Evolutionary conservation across 2,797 vertebrate genomes (phyloP).

Genomic region (Chaunax sp.): DNA sequence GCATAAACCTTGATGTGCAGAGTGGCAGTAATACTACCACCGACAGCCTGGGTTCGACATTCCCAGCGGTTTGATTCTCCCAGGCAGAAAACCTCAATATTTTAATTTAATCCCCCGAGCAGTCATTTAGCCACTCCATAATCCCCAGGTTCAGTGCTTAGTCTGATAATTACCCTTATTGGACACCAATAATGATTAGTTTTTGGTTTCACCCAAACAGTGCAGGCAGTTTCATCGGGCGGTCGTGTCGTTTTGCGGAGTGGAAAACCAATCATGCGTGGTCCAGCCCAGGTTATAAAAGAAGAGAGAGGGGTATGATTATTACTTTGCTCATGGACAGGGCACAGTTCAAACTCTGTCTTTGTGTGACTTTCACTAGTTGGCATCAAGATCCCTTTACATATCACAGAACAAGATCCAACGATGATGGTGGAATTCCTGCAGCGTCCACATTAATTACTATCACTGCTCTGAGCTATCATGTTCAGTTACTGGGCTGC

Average conservation of each 20-base stretch:
- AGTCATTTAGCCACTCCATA: slow-evolving; percentile 77
- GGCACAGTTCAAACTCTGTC: slow-evolving; percentile 31
- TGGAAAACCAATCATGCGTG: slow-evolving; percentile 79
- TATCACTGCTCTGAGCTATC: slow-evolving; percentile 22
- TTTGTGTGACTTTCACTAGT: slow-evolving; percentile 34
- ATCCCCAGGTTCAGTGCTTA: slow-evolving; percentile 73
- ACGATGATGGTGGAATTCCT: slow-evolving; percentile 4
- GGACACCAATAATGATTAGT: slow-evolving; percentile 81
- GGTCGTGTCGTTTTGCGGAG: slow-evolving; percentile 53
- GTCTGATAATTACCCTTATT: slow-evolving; percentile 84
- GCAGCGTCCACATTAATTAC: slow-evolving; percentile 47
- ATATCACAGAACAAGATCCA: slow-evolving; percentile 40
- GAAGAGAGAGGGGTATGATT: slow-evolving; percentile 55
- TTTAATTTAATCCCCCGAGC: slow-evolving; percentile 78
- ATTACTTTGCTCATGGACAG: slow-evolving; percentile 53
- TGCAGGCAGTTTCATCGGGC: slow-evolving; percentile 66
- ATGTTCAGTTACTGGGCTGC: slow-evolving; percentile 18
- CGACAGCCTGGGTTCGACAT: slow-evolving; percentile 55
- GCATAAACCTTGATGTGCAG: slow-evolving; percentile 50
- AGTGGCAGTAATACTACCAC: slow-evolving; percentile 55
- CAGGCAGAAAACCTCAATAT: slow-evolving; percentile 78
- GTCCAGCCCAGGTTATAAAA: slow-evolving; percentile 63
- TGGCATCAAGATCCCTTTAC: slow-evolving; percentile 19
- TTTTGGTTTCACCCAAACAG: slow-evolving; percentile 77
- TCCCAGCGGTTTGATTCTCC: slow-evolving; percentile 71